Base-by-base conservation (phyloP, 2,888 invertebrate species). In the Diarsia mendica region DNA sequence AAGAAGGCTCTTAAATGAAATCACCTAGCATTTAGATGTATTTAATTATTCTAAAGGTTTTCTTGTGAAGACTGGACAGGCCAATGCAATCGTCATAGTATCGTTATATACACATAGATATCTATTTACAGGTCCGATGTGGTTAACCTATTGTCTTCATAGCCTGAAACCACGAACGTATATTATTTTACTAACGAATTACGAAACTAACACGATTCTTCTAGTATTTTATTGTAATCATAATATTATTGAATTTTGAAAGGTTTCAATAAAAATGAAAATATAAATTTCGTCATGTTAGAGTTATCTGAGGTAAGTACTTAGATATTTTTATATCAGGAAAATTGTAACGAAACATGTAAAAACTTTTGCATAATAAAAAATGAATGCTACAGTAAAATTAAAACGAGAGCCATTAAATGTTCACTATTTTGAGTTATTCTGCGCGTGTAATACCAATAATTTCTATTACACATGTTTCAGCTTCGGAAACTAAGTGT, bases 71-170 rank as follows among this genome's bases (percentile, higher is more conserved):
- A 23, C 5, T 5, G 23, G 8, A 10, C 5, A n/a, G 53, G 9
- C n/a, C 60, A 80, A 63, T 39, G 13, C 63, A 64, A 72, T 70
- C 23, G 63, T 72, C 44, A 66, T 76, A 55, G 33, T 60, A 65
- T 64, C 10, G 74, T 55, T 60, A n/a, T n/a, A n/a, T n/a, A 55
- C 39, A 49, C 11, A 49, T 49, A 67, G 44, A 67, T 79, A 63
- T 77, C 69, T 75, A 75, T 81, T 51, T 72, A 63, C 46, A 69
- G 15, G 5, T 48, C 39, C 44, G 44, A 67, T 85, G 82, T 73
- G 82, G 85, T 85, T 84, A 78, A 75, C 85, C 79, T 39, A 65
- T 46, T 44, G 64, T 67, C 53, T 61, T 46, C 61, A 76, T 73
- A 72, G 55, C 33, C 53, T 18, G 61, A 48, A 67, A 70, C 64